Percentiles rank a stretch among this genome's conserved stretches.
phyloP scores from a whole-genome alignment of 1,140 invertebrate genomes.

The Pseudobourletiella spinata region DNA sequence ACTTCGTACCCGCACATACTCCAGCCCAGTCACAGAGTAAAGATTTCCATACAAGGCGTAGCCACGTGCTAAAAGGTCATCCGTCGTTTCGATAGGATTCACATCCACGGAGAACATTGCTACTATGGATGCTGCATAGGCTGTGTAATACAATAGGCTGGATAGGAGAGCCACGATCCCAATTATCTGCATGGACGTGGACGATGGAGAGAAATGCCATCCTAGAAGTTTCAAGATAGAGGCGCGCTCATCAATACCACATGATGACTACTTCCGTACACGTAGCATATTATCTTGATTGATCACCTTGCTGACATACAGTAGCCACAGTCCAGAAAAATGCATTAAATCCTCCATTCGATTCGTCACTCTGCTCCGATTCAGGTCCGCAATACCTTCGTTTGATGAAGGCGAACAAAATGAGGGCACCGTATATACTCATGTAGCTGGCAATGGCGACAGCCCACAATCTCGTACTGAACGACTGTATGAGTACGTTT shows the following conservation, averaged over 20 bases:
- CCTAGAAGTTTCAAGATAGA: too few species aligned
- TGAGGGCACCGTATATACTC: too few species aligned
- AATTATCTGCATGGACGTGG: not conserved
- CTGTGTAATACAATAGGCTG: not conserved
- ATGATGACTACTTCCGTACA: too few species aligned
- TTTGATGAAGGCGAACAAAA: too few species aligned
- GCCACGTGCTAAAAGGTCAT: not conserved
- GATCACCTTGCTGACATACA: too few species aligned
- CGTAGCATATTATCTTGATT: too few species aligned
- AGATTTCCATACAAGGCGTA: not conserved
- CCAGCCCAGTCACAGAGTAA: not conserved
- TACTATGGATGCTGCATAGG: not conserved
- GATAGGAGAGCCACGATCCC: not conserved
- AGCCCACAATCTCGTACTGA: not conserved
- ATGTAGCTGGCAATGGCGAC: too few species aligned
- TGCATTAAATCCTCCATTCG: too few species aligned
- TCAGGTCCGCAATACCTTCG: too few species aligned
- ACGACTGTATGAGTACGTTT: not conserved
- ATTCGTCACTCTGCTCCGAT: too few species aligned
- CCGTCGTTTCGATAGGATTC: not conserved
- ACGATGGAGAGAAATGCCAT: not conserved
- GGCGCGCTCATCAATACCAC: too few species aligned
- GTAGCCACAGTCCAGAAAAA: too few species aligned
- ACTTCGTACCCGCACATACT: not conserved
- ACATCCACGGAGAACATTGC: not conserved